These are phyloP conservation scores for Eudemis profundana DNA, from an alignment of 2,888 invertebrate species.

Conservation along the genomic window DNA sequence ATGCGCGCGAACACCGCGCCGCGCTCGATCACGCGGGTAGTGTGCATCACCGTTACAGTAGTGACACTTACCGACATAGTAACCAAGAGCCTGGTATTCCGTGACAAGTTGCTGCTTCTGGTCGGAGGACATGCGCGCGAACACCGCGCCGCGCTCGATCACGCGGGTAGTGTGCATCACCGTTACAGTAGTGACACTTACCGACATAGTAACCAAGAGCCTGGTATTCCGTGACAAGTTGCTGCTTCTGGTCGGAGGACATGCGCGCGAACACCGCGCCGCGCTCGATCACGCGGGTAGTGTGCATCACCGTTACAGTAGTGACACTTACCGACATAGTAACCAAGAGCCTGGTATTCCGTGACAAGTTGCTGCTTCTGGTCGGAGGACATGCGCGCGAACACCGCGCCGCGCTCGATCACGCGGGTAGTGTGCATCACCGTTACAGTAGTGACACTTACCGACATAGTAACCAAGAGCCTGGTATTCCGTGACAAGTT, in stretches of 20 bases:
- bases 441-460: slow-evolving; percentile 68
- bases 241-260: slow-evolving; percentile 98
- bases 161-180: slow-evolving; percentile 68
- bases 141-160: slow-evolving; percentile 92
- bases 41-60: neutral
- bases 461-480: slow-evolving; percentile 95
- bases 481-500: slow-evolving; percentile 94
- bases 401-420: slow-evolving; percentile 92
- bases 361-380: slow-evolving; percentile 97
- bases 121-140: slow-evolving; percentile 97
- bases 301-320: neutral
- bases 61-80: slow-evolving; percentile 90
- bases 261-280: slow-evolving; percentile 97
- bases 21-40: slow-evolving; percentile 86
- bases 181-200: slow-evolving; percentile 68
- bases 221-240: slow-evolving; percentile 94
- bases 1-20: slow-evolving; percentile 97
- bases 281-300: slow-evolving; percentile 86
- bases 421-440: slow-evolving; percentile 68
- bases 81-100: slow-evolving; percentile 94
- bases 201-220: slow-evolving; percentile 95
- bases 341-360: slow-evolving; percentile 94
- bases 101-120: slow-evolving; percentile 97
- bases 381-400: slow-evolving; percentile 97
- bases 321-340: slow-evolving; percentile 90